These are phyloP conservation scores for Malachius bipustulatus DNA, from an alignment of 2,888 invertebrate genomes.

Conservation along the genomic window DNA sequence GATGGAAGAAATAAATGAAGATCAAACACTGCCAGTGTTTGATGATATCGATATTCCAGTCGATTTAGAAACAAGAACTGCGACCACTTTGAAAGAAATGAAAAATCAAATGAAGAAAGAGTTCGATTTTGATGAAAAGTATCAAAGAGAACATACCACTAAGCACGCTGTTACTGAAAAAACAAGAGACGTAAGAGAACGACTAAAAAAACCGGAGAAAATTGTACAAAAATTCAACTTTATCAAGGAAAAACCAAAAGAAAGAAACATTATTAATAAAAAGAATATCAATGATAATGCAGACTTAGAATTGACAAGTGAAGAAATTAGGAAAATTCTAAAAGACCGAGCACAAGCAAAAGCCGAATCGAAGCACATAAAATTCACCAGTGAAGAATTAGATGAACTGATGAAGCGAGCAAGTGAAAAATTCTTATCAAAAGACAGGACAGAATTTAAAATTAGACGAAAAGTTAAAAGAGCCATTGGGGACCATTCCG, in stretches of 20 bases:
- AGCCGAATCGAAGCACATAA: slow-evolving; percentile 25
- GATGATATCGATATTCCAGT: slow-evolving; percentile 34
- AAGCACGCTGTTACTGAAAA: slow-evolving; percentile 12
- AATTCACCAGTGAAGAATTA: slow-evolving; percentile 28
- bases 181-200: neutral
- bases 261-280: too few relatives aligned
- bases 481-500: too few relatives aligned
- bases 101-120: slow-evolving; percentile 25
- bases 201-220: slow-evolving; percentile 13
- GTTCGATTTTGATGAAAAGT: slow-evolving; percentile 26
- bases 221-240: slow-evolving; percentile 4
- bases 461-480: neutral
- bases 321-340: slow-evolving; percentile 28
- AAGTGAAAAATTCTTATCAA: slow-evolving; percentile 18
- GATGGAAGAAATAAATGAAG: slow-evolving; percentile 27
- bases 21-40: slow-evolving; percentile 36
- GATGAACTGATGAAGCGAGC: slow-evolving; percentile 25
- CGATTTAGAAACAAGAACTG: slow-evolving; percentile 22
- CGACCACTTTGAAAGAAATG: slow-evolving; percentile 16
- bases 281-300: slow-evolving; percentile 6
- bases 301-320: slow-evolving; percentile 22
- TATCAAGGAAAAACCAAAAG: neutral
- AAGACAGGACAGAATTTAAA: neutral
- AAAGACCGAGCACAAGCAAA: slow-evolving; percentile 27
- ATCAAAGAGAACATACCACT: slow-evolving; percentile 17